Base-by-base conservation (phyloP, 2,888 invertebrate genomes). In the Acronicta alni region DNA sequence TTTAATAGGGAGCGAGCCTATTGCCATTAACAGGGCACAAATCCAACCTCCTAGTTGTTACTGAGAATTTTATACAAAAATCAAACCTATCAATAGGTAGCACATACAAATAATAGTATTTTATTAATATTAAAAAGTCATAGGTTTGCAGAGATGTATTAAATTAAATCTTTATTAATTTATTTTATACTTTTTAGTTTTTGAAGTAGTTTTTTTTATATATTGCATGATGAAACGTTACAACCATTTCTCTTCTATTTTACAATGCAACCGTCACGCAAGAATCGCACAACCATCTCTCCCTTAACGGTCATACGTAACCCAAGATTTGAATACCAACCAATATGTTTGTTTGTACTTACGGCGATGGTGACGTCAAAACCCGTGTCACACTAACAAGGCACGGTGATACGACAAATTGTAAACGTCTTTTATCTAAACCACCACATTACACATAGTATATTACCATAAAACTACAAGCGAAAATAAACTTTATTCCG, bases 361-460 rank as follows among this genome's bases (percentile, higher is more conserved):
- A 77, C 75, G 79, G 80, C 80, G 80, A 80, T 77, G 79, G 75
- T 79, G 79, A 79, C 80, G 81, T 80, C 73, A 63, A 66, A 48
- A 85, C 88, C 89, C 88, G 70, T 79, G 86, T 89, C 88, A 88
- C 77, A 75, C 75, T 76, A 87, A 88, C 89, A 85, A 87, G 82
- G 75, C 77, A 51, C 52, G 70, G 56, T 67, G 55, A 57, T 69
- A 66, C 75, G 75, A 84, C 87, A 86, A 86, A 86, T 87, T 81
- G 81, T 81, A 67, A 81, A 79, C 80, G 79, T 82, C 79, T 83
- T 81, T 86, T 83, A 74, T 82, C 72, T 70, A 63, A 75, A 56
- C 60, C 44, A 64, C 75, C 51, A 76, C 57, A 59, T 67, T 48
- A 72, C 43, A 38, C 44, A 52, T 59, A 58, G 35, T 64, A 46